Conservation (phyloP, 2,113 vertebrate genomes). For the Sinocyclocheilus grahami region DNA sequence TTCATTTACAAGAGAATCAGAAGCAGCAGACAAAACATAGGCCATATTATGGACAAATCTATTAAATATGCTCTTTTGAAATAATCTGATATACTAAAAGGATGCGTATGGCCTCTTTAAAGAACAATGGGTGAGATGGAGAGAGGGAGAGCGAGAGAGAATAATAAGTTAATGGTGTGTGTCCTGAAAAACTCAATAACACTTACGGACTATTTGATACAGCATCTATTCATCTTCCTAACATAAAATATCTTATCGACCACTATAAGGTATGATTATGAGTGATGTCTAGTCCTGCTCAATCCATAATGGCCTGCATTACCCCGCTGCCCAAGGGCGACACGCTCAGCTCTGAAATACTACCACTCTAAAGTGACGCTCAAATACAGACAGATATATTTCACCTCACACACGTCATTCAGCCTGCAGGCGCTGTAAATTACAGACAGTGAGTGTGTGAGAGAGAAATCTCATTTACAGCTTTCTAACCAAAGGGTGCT, state of each 20-base stretch:
- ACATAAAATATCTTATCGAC: slow-evolving; percentile 17
- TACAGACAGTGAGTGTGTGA: background rate
- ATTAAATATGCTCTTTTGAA: background rate
- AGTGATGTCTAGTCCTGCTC: slow-evolving; percentile 32
- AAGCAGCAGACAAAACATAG: background rate
- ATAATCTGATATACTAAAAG: background rate
- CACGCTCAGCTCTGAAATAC: slow-evolving; percentile 3
- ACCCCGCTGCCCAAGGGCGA: background rate
- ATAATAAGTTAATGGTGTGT: slow-evolving; percentile 28
- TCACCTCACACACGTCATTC: background rate
- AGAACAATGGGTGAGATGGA: background rate
- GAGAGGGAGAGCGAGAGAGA: slow-evolving; percentile 10
- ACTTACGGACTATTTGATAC: slow-evolving; percentile 23
- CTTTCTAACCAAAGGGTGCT: background rate
- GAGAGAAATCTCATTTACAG: slow-evolving; percentile 16
- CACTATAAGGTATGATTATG: slow-evolving; percentile 15
- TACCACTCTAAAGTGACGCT: background rate
- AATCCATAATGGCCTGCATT: slow-evolving; percentile 28
- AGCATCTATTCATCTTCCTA: slow-evolving; percentile 2
- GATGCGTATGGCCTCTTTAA: background rate
- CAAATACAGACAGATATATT: slow-evolving; percentile 7
- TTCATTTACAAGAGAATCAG: background rate
- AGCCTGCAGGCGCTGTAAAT: background rate
- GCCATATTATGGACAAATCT: background rate
- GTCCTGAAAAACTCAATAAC: slow-evolving; percentile 43